A percentile compares a stretch with the other conserved stretches of the same genome.
phyloP scores from a whole-genome alignment of 2,888 invertebrate genomes.

The Leucophenga montana region DNA sequence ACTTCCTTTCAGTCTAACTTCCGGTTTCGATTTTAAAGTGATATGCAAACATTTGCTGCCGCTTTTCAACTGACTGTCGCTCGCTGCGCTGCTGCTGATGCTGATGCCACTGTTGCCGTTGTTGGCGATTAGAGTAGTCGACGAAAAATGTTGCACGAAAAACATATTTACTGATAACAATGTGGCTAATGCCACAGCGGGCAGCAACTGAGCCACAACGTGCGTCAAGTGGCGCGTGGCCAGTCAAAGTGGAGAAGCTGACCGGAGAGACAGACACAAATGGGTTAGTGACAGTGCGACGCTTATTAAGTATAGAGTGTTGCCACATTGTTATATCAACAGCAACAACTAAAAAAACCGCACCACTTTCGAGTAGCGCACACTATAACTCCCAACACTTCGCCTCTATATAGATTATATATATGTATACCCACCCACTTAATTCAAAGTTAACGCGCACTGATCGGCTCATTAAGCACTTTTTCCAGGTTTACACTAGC shows the following conservation, averaged over 20 bases:
- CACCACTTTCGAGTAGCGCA: too few relatives aligned
- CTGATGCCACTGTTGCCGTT: neutral
- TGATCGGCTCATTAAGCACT: conserved; percentile 19
- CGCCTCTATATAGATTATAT: neutral
- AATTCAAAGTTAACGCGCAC: conserved; percentile 19
- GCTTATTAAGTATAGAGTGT: neutral
- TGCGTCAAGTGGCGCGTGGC: too few relatives aligned
- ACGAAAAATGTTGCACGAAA: neutral
- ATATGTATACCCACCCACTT: neutral
- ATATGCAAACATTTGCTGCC: neutral
- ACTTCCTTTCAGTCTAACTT: neutral
- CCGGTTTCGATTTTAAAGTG: conserved; percentile 15
- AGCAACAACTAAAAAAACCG: neutral
- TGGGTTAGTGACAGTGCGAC: neutral
- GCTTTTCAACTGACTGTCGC: neutral
- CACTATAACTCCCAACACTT: neutral
- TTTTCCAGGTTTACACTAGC: conserved; percentile 13
- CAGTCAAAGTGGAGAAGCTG: too few relatives aligned
- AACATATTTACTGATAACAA: conserved; percentile 1
- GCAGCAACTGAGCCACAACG: too few relatives aligned
- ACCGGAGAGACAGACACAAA: too few relatives aligned
- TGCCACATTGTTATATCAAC: neutral
- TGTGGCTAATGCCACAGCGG: neutral
- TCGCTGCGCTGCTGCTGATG: neutral
- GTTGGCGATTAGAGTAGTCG: neutral